A percentile compares a stretch with the other conserved stretches of the same genome.
These are phyloP conservation scores for Sebastes hopkinsi DNA, from an alignment of 2,797 vertebrate species.

Conservation along the genomic window DNA sequence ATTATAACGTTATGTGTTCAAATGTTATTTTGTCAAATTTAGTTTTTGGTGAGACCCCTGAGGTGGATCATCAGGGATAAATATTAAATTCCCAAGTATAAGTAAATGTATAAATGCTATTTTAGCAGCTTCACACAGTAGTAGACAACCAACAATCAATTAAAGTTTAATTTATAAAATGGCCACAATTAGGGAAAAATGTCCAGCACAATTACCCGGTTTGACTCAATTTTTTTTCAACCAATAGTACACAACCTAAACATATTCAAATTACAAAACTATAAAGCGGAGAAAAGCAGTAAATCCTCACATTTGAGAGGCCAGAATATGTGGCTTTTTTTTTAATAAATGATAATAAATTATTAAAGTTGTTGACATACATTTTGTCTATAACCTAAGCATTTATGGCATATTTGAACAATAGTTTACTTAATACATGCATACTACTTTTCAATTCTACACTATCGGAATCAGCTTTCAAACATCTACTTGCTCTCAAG, in stretches of 20 bases:
- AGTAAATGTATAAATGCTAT: not conserved
- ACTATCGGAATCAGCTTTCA: not conserved
- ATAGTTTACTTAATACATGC: too few species aligned
- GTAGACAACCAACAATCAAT: too few species aligned
- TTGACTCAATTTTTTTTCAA: not conserved
- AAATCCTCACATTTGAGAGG: not conserved
- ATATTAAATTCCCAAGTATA: not conserved
- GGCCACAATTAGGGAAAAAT: not conserved
- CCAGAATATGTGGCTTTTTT: not conserved
- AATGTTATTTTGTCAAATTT: not conserved
- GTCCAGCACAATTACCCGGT: fast-evolving
- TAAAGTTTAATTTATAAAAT: not conserved
- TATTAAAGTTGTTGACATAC: not conserved
- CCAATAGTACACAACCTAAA: not conserved
- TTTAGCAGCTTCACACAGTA: not conserved
- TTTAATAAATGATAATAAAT: not conserved
- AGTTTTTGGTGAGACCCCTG: not conserved
- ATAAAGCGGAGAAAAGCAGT: not conserved
- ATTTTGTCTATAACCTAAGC: not conserved
- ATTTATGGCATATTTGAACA: not conserved
- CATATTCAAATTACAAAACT: not conserved
- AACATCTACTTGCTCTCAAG: not conserved
- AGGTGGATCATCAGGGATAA: not conserved
- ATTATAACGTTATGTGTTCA: too few species aligned
- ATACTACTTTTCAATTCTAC: not conserved